Conservation (phyloP, 2,797 vertebrate genomes). For the Mormyrops attenuatus region DNA sequence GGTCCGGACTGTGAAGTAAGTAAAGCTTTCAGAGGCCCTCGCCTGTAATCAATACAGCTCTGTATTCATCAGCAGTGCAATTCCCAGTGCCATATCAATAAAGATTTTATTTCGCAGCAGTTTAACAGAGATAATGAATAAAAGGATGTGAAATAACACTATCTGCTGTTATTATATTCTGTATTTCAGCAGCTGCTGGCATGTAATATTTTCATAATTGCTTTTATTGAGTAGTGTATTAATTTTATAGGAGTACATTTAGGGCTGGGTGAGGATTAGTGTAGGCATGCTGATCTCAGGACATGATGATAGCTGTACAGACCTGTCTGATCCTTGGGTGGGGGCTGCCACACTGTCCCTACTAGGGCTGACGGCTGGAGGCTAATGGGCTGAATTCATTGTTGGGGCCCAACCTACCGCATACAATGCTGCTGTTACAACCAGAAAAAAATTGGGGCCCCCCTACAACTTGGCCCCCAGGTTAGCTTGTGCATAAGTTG, state of each 20-base stretch:
- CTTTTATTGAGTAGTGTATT: background rate
- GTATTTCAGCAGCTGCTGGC: background rate
- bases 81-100: background rate
- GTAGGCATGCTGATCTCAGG: background rate
- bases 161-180: background rate
- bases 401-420: background rate
- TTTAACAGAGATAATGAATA: background rate
- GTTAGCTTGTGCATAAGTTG: background rate
- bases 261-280: background rate
- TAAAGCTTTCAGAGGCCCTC: slow-evolving; percentile 59
- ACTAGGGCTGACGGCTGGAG: background rate
- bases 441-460: background rate
- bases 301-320: background rate
- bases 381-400: background rate
- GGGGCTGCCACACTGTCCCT: background rate
- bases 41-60: slow-evolving; percentile 59
- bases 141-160: background rate
- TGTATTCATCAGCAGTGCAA: background rate
- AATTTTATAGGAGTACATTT: background rate
- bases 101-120: background rate
- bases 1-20: slow-evolving; percentile 61
- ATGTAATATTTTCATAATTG: background rate
- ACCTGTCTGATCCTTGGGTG: background rate
- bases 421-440: background rate
- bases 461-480: background rate